Conservation (phyloP, 2,113 vertebrate species). For the Archocentrus centrarchus region DNA sequence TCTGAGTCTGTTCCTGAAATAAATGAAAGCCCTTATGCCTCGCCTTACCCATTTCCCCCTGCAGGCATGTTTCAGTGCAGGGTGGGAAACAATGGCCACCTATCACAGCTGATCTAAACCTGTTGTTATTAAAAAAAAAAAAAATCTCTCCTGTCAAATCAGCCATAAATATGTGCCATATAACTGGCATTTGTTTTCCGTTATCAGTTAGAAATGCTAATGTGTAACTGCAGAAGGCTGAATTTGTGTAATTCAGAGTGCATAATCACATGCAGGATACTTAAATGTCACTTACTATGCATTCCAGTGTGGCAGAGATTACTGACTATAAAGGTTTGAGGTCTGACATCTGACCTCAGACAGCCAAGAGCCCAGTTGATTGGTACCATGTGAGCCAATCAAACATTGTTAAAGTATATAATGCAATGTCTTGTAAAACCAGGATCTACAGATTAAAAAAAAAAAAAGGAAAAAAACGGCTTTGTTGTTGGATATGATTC, state of each 20-base stretch:
- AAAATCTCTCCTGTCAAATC: not conserved
- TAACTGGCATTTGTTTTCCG: not conserved
- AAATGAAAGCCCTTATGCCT: constrained; percentile 48
- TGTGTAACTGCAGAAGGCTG: not conserved
- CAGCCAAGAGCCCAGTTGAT: constrained; percentile 63
- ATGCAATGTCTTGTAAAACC: constrained; percentile 21
- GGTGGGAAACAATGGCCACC: constrained; percentile 34
- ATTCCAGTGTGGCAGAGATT: constrained; percentile 66
- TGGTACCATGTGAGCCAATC: constrained; percentile 33
- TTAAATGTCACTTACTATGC: constrained; percentile 51
- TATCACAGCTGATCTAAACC: constrained; percentile 42
- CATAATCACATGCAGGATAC: constrained; percentile 2
- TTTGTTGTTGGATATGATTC: not conserved
- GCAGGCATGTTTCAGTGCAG: constrained; percentile 49
- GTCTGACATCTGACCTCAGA: constrained; percentile 78
- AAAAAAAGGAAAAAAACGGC: not conserved
- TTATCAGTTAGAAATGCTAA: constrained; percentile 23
- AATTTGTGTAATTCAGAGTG: constrained; percentile 5
- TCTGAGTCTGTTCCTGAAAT: constrained; percentile 50
- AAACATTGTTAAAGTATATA: constrained; percentile 40
- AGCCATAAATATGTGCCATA: not conserved
- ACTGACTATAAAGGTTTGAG: constrained; percentile 71
- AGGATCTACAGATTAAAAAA: constrained; percentile 1
- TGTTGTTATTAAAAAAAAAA: not conserved
- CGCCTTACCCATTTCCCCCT: constrained; percentile 32